Evolutionary conservation across 1,140 invertebrate genomes (phyloP), one percentile per base, ranked within the genome.

Genomic region (Drosophila ohnishii): DNA sequence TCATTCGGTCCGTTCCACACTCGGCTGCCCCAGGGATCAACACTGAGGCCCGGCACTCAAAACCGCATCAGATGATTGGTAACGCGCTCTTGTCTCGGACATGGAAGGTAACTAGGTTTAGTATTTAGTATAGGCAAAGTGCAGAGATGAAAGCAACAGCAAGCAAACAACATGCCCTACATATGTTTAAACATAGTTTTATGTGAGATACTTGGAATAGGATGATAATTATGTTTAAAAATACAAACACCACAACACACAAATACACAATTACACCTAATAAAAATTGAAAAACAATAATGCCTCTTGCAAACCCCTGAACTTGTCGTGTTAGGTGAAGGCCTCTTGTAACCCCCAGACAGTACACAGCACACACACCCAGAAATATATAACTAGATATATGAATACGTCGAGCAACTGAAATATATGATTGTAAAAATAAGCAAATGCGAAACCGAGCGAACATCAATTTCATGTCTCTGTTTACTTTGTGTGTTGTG

Each of bases 191-290:
- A 19, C 19, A 64, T 78, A 75, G 69, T 65, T 74, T 82, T 74
- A 78, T 60, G 53, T 67, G 63, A 79, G 58, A 84, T 75, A 70
- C 62, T 80, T 84, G 76, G 42, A 76, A 50, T 64, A 84, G 56
- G 19, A 61, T 74, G 44, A 37, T 73, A 39, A 76, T 53, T 58
- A 84, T 65, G 35, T 67, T 84, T 51, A 34, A 69, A 60, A 73
- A 67, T 63, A 64, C 40, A 79, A 69, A 77, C 59, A 85, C 39
- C 58, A 48, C 62, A 60, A 47, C 53, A 80, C 69, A 76, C 75
- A 73, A 71, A 80, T 70, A 42, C 55, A 55, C 53, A 48, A 42
- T 61, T 42, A 57, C 62, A 81, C 40, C 59, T 56, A 66, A 62
- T 69, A 76, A 80, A 63, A 63, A 76, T 67, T 55, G n/a, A 55